These are phyloP conservation scores for Dicentrarchus labrax DNA, from an alignment of 2,113 vertebrate species.

Conservation along the genomic window DNA sequence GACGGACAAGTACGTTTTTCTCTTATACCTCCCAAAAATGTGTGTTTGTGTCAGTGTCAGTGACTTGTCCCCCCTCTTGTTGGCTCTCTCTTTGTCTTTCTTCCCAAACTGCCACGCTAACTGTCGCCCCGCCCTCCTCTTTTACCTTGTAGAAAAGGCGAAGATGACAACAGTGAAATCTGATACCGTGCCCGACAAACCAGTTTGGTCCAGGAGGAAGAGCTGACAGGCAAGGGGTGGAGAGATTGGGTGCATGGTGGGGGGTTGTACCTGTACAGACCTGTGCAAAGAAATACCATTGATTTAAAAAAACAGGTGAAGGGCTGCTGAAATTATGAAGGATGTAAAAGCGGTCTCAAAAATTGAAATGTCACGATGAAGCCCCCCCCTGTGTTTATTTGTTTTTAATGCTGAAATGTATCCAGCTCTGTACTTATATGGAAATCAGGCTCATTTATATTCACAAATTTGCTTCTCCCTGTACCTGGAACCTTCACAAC, in stretches of 20 bases:
- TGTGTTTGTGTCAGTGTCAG: background rate
- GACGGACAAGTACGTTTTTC: constrained; percentile 65
- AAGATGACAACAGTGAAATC: constrained; percentile 79
- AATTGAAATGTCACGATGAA: background rate
- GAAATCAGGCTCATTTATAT: background rate
- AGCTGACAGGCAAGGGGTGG: constrained; percentile 31
- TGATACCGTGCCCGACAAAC: constrained; percentile 67
- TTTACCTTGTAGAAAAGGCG: constrained; percentile 67
- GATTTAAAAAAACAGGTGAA: background rate
- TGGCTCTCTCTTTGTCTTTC: background rate
- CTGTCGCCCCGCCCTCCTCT: constrained; percentile 17
- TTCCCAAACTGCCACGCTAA: constrained; percentile 19
- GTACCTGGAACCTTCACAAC: background rate
- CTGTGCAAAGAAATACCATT: background rate
- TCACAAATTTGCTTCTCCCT: background rate
- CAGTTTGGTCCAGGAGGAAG: constrained; percentile 53
- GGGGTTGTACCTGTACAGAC: constrained; percentile 35
- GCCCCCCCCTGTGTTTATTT: background rate
- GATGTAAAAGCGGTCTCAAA: background rate
- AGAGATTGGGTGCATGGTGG: background rate
- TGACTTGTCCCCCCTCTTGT: background rate
- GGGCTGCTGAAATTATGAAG: background rate
- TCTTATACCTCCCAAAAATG: background rate
- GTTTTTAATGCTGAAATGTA: background rate
- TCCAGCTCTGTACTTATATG: background rate